Evolutionary conservation across 2,797 vertebrate species (phyloP), one percentile per base, ranked within the genome.

Genomic region (Myoxocephalus aenaeus): DNA sequence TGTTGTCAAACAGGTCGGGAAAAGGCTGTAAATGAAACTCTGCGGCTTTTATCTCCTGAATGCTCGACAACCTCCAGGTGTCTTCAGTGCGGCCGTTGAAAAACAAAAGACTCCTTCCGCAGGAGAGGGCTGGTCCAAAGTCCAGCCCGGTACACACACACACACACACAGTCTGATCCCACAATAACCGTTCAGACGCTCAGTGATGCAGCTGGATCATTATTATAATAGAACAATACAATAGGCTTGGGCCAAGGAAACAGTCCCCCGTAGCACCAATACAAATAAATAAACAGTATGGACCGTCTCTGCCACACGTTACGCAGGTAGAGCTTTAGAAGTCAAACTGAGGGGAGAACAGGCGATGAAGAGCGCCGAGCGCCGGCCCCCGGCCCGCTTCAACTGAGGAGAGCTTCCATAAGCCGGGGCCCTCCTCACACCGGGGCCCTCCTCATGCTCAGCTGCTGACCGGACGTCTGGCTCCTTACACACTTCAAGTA

Each of bases 161-260:
- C 5, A 36, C 34, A 36, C 34, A 36, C 34, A 27, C 25, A 27
- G 69, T 70, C 10, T 79, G 74, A 75, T 81, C 80, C 77, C 80
- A 69, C 69, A 86, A 77, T 83, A 80, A 85, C 84, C 86, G 87
- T 81, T 83, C 76, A 53, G 88, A 82, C 65, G 70, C 67, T 85
- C 63, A 70, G 75, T 89, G 88, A 91, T 86, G 87, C 85, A 90
- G 25, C 25, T 1, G 25, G 25, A 2, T 27, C 25, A 27, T 2
- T 27, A 27, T 27, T 27, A 27, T 27, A 27, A 27, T 27, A 27
- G 25, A 27, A 27, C 25, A 27, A 27, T 27, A 27, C 25, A 27
- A 27, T 27, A 72, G 67, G 42, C 82, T 81, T 51, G 53, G 73
- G 15, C 63, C 70, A 74, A 25, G 62, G 82, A 74, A 91, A 89